Base-by-base conservation (phyloP, 1,140 invertebrate species). In the Cardiocondyla obscurior region DNA sequence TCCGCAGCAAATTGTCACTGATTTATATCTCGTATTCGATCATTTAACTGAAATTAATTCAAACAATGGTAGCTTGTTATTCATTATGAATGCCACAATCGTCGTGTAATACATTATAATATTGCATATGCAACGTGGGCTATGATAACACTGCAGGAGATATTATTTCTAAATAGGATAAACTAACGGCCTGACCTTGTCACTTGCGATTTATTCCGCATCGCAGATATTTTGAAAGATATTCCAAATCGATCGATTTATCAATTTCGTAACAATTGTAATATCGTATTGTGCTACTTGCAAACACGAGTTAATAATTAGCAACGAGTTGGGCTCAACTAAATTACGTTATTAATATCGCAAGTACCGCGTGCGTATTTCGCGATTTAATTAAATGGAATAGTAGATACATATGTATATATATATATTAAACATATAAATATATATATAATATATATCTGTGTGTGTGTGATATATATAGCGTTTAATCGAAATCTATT, bases 221-320 rank as follows among this genome's bases (percentile, higher is more conserved):
- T 69, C 22, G 10, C 30, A n/a, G n/a, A n/a, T n/a, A n/a, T n/a
- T n/a, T n/a, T n/a, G 2, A 64, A 69, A 79, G 65, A 39, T 42
- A 79, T 3, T 36, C 12, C 10, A 25, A 53, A 49, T 79, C 10
- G 44, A 8, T 1, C n/a, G 19, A 55, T 53, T 49, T 77, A 69
- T 67, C 36, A 67, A 79, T 69, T 10, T 46, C 2, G 33, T 22
- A 74, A 62, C 60, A 39, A 53, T 49, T 36, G 62, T 46, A 42
- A 79, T 79, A 69, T 69, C 33, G n/a, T 6, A 8, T 25, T 53
- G 6, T 39, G 25, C 53, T 53, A 67, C 10, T 42, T 62, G 33
- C 65, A 79, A 77, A 67, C 14, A 79, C n/a, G 60, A 49, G 74
- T 69, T 69, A 79, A 79, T 79, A 79, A 79, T 79, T 79, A 53